Percentiles rank a stretch among this genome's conserved stretches.
phyloP scores from a whole-genome alignment of 2,797 vertebrate genomes.

The Enteromius radiatus region DNA sequence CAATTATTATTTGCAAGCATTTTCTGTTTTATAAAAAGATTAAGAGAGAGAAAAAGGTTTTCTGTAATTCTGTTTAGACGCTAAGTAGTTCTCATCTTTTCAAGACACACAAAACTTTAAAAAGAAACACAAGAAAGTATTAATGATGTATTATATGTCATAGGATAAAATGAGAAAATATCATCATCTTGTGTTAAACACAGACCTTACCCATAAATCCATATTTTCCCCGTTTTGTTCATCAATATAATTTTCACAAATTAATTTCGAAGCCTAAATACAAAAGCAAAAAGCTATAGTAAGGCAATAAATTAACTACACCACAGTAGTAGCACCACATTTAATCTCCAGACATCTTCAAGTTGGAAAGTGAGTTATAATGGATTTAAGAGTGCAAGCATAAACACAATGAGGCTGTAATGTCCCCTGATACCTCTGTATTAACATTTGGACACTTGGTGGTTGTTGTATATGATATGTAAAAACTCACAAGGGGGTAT shows the following conservation, averaged over 20 bases:
- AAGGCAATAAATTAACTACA: neutral
- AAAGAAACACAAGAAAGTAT: no score
- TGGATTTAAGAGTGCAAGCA: neutral
- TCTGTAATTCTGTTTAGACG: no score
- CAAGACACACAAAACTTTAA: no score
- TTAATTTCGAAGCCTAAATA: neutral
- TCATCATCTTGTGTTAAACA: no score
- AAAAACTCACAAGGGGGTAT: neutral
- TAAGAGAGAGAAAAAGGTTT: no score
- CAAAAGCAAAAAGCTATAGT: neutral
- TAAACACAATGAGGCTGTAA: neutral
- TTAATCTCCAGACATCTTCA: neutral
- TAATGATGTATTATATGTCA: neutral
- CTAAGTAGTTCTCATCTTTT: no score
- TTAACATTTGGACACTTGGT: neutral
- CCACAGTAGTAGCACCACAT: neutral
- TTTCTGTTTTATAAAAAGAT: no score
- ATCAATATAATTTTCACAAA: no score
- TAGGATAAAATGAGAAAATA: neutral
- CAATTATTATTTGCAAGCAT: no score
- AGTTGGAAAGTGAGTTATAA: neutral
- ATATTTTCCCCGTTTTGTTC: no score
- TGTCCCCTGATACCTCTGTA: neutral
- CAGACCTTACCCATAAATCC: no score
- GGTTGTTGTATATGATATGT: neutral